Base-by-base conservation (phyloP, 2,797 vertebrate species). In the Pantherophis vulpinus region DNA sequence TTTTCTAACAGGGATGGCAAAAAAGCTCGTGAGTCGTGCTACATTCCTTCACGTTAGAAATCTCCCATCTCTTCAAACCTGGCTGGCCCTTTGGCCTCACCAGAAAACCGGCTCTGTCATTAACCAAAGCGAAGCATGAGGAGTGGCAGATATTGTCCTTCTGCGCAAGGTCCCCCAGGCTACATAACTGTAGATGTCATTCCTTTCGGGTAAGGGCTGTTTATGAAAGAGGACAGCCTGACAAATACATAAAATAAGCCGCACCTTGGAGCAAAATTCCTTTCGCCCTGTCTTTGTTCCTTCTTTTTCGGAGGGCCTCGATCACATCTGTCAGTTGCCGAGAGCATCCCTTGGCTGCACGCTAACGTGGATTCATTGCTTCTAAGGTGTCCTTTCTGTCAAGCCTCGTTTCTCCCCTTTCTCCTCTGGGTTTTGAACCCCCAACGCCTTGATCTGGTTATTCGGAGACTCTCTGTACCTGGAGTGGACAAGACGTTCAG, bases 401-500 rank as follows among this genome's bases (percentile, higher is more conserved):
- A 70, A 70, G 61, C 60, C 42, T 27, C 37, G 1, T 59, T 70
- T 86, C 29, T 87, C 32, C 59, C 27, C 0, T 70, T 87, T 86
- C 29, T 60, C 58, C 12, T 29, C 7, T 29, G 86, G 60, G 8
- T 74, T 37, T 61, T 29, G 90, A 88, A 88, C 47, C 61, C 47
- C 47, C n/a, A 23, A 2, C 16, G 58, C 20, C 32, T 91, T n/a
- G 37, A 42, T 83, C 47, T 54, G 5, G 1, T 88, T 63, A 61
- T 89, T 93, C 12, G 79, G 90, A 83, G 90, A 88, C 88, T 88
- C 47, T 61, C 88, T 61, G n/a, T 87, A 93, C 90, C 90, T 91
- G 90, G 87, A 89, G 29, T 93, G 93, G 93, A 89, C 93, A 83
- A 91, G 87, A 93, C 47, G 56, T 60, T 61, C 87, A 55, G 93